These are phyloP conservation scores for Spicauda simplicius DNA, from an alignment of 2,888 invertebrate species.

Conservation along the genomic window DNA sequence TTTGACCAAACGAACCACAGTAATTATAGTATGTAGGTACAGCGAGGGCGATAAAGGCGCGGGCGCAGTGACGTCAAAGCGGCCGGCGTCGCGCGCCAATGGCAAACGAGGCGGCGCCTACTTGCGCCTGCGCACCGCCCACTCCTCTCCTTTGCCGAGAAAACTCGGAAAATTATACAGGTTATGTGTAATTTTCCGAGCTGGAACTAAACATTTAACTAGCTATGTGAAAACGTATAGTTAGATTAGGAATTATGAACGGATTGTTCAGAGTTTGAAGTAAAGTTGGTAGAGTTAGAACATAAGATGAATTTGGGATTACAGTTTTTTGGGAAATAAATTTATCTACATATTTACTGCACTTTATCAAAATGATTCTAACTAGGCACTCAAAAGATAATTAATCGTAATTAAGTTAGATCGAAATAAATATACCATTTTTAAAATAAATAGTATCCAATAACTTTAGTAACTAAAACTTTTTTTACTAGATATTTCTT, in stretches of 20 bases:
- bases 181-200: not conserved
- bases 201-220: not conserved
- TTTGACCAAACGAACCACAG: not conserved
- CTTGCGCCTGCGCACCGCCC: constrained; percentile 70
- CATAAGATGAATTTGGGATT: no score
- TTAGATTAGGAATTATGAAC: not conserved
- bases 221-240: not conserved
- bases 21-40: not conserved
- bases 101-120: constrained; percentile 70
- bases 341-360: not conserved
- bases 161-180: constrained; percentile 67
- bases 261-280: no score
- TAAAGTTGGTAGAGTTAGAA: no score
- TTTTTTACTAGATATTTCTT: no score
- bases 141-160: constrained; percentile 52
- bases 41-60: constrained; percentile 44
- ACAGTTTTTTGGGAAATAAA: not conserved
- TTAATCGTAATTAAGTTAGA: no score
- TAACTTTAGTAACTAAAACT: no score
- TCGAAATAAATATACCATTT: no score
- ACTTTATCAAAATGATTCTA: not conserved
- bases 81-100: constrained; percentile 72
- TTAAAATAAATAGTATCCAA: no score
- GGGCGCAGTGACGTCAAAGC: constrained; percentile 77
- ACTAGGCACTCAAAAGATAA: no score